Conservation (phyloP, 2,888 invertebrate genomes). For the Crioceris asparagi region DNA sequence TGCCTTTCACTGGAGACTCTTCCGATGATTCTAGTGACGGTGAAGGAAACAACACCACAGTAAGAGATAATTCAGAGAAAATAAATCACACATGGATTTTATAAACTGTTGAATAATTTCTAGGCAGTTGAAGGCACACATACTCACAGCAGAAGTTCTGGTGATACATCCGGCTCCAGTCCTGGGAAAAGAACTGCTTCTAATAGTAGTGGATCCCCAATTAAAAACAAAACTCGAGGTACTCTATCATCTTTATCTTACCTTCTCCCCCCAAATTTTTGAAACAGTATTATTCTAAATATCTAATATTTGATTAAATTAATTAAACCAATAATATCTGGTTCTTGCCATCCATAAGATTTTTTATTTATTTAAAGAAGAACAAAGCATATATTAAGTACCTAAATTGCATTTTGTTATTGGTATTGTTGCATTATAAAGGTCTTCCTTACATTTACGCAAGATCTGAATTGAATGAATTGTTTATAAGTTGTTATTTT, state of each 20-base stretch:
- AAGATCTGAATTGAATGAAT: no score
- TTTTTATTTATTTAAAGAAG: no score
- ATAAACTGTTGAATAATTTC: conserved; percentile 8
- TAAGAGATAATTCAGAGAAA: no score
- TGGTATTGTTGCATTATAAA: no score
- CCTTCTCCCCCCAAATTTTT: not conserved
- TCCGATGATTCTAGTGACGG: conserved; percentile 93
- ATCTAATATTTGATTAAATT: no score
- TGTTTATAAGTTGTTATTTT: no score
- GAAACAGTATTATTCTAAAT: not conserved
- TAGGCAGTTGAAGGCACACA: conserved; percentile 37
- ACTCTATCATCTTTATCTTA: conserved; percentile 16
- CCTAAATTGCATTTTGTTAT: no score
- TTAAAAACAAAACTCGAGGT: conserved; percentile 75
- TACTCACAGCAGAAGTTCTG: conserved; percentile 77
- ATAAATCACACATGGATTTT: not conserved
- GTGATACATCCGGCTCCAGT: conserved; percentile 74
- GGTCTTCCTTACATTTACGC: no score
- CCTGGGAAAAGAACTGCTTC: conserved; percentile 60
- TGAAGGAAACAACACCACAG: conserved; percentile 49
- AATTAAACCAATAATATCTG: no score
- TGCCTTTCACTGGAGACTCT: conserved; percentile 92
- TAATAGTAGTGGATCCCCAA: conserved; percentile 69
- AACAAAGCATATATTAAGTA: no score
- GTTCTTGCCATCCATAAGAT: no score